Conservation (phyloP, 2,797 vertebrate genomes). For the Lutjanus argentimaculatus region DNA sequence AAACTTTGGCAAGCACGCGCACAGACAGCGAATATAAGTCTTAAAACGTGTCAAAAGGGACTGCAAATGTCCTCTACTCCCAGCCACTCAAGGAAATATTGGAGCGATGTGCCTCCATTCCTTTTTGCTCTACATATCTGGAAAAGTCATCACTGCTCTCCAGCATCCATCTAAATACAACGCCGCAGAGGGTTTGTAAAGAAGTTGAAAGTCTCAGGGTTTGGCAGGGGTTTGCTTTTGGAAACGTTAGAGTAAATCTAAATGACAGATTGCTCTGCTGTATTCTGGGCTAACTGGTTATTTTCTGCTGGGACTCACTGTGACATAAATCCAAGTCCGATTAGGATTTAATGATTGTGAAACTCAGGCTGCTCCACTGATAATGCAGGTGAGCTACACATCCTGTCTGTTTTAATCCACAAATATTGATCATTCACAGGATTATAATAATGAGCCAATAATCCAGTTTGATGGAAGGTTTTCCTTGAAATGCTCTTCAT, state of each 20-base stretch:
- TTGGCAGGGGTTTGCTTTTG: slow-evolving; percentile 40
- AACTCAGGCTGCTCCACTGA: not conserved
- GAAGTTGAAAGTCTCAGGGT: slow-evolving; percentile 47
- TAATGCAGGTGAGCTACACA: slow-evolving; percentile 21
- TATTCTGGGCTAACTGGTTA: slow-evolving; percentile 24
- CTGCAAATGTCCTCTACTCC: slow-evolving; percentile 57
- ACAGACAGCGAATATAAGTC: slow-evolving; percentile 48
- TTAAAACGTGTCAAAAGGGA: slow-evolving; percentile 61
- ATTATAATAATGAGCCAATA: slow-evolving; percentile 18
- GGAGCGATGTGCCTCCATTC: slow-evolving; percentile 56
- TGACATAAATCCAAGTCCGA: slow-evolving; percentile 51
- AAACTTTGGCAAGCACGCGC: slow-evolving; percentile 53
- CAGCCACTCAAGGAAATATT: slow-evolving; percentile 60
- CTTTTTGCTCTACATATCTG: slow-evolving; percentile 73
- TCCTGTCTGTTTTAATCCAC: slow-evolving; percentile 7
- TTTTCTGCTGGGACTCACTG: slow-evolving; percentile 35
- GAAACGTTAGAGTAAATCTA: slow-evolving; percentile 48
- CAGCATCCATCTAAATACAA: slow-evolving; percentile 39
- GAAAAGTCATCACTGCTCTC: slow-evolving; percentile 68
- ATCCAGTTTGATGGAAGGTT: slow-evolving; percentile 11
- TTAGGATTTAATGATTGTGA: slow-evolving; percentile 37
- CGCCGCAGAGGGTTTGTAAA: slow-evolving; percentile 60
- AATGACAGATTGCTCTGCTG: slow-evolving; percentile 43
- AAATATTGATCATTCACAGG: not conserved
- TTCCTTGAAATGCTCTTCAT: not conserved